Evolutionary conservation across 2,797 vertebrate species (phyloP).

Genomic region (Ficedula albicollis): DNA sequence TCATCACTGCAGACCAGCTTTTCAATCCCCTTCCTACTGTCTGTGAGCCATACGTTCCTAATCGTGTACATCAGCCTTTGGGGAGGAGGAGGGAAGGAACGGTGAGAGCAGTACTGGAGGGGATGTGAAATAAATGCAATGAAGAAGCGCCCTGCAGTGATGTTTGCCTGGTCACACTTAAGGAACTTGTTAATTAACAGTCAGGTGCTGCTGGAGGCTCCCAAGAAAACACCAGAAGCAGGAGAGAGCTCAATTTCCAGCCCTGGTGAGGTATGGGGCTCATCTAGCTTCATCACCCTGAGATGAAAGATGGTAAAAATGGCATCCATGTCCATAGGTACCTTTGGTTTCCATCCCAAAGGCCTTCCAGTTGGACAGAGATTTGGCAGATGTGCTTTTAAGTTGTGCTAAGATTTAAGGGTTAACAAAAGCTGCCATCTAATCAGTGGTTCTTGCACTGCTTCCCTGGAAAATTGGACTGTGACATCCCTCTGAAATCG

Average conservation of each 20-base stretch:
- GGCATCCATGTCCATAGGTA: background rate
- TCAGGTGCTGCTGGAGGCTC: background rate
- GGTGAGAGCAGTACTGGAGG: rapidly evolving
- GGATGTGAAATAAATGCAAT: background rate
- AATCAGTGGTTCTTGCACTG: background rate
- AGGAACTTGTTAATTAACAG: background rate
- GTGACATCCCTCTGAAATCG: background rate
- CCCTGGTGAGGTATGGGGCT: background rate
- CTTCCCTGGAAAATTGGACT: background rate
- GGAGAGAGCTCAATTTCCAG: background rate
- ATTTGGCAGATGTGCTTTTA: background rate
- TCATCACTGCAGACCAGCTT: background rate
- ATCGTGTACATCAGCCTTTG: background rate
- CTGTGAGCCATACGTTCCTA: rapidly evolving
- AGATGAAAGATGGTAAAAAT: background rate
- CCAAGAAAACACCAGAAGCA: background rate
- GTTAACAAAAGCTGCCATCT: background rate
- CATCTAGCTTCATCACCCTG: background rate
- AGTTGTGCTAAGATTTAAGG: background rate
- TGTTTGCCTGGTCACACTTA: background rate
- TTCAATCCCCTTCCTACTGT: background rate
- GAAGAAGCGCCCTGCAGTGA: background rate
- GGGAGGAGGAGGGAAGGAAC: background rate
- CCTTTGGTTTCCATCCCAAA: background rate
- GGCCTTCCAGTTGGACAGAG: background rate